Evolutionary conservation across 37 sponge, comb jelly and placozoan genomes (phyloP).

Genomic region (Oopsacas minuta): DNA sequence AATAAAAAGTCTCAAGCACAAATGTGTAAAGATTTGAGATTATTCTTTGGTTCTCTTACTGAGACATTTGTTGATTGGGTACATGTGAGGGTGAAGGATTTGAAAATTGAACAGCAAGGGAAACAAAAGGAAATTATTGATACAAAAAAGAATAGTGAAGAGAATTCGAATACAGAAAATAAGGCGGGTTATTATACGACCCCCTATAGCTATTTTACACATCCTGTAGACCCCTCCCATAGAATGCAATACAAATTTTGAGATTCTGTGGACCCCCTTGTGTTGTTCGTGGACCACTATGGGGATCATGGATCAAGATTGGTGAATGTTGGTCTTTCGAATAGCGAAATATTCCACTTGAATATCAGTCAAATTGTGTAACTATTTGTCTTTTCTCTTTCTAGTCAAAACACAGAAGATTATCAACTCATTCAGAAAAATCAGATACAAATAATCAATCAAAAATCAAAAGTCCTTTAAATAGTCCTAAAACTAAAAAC

Average conservation of each 20-base stretch:
- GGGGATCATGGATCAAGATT: too few relatives aligned
- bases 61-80: slow-evolving; percentile 48
- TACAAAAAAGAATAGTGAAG: neutral
- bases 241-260: too few relatives aligned
- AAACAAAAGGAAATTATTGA: neutral
- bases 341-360: too few relatives aligned
- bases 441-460: neutral
- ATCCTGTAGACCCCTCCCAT: too few relatives aligned
- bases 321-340: too few relatives aligned
- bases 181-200: neutral
- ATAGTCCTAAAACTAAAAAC: neutral
- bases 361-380: too few relatives aligned
- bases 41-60: slow-evolving; percentile 60
- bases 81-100: neutral
- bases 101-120: neutral
- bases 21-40: slow-evolving; percentile 49
- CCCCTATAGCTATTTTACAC: too few relatives aligned
- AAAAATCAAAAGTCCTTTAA: neutral
- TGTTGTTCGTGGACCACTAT: too few relatives aligned
- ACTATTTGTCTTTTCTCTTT: neutral
- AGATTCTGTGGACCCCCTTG: too few relatives aligned
- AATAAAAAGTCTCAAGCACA: slow-evolving; percentile 44
- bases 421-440: neutral
- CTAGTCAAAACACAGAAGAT: slow-evolving; percentile 5
- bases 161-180: neutral